Conservation (phyloP, 2,797 vertebrate species). For the Enteromius trimaculatus region DNA sequence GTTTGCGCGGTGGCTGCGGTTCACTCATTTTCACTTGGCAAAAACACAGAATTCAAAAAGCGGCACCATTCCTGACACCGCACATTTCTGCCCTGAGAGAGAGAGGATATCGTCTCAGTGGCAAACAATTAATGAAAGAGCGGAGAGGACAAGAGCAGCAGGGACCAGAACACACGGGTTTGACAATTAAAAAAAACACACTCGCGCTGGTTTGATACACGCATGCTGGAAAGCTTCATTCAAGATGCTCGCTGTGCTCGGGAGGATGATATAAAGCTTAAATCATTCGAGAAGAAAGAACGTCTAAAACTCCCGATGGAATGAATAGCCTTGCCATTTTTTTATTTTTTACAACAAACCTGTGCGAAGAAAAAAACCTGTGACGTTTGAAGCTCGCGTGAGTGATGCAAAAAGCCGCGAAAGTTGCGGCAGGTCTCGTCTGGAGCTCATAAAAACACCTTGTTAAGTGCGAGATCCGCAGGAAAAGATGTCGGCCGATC, state of each 20-base stretch:
- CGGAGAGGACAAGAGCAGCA: conserved; percentile 27
- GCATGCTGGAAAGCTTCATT: conserved; percentile 24
- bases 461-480: conserved; percentile 25
- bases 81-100: conserved; percentile 61
- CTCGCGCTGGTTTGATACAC: background rate
- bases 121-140: conserved; percentile 53
- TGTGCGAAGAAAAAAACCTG: too few species aligned
- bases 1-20: conserved; percentile 57
- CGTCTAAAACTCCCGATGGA: background rate
- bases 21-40: conserved; percentile 74
- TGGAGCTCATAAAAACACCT: conserved; percentile 40
- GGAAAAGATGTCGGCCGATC: conserved; percentile 12
- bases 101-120: conserved; percentile 71
- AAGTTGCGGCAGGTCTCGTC: background rate
- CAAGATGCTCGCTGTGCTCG: conserved; percentile 11
- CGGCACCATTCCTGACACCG: conserved; percentile 69
- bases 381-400: background rate
- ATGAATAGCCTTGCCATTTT: background rate
- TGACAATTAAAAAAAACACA: conserved; percentile 45
- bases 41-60: conserved; percentile 68
- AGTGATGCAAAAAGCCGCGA: background rate
- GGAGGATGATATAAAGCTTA: conserved; percentile 18
- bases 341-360: background rate
- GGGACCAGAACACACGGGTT: conserved; percentile 26
- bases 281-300: background rate